Conservation (phyloP, 2,797 vertebrate species). For the Sebastes baramenuke region DNA sequence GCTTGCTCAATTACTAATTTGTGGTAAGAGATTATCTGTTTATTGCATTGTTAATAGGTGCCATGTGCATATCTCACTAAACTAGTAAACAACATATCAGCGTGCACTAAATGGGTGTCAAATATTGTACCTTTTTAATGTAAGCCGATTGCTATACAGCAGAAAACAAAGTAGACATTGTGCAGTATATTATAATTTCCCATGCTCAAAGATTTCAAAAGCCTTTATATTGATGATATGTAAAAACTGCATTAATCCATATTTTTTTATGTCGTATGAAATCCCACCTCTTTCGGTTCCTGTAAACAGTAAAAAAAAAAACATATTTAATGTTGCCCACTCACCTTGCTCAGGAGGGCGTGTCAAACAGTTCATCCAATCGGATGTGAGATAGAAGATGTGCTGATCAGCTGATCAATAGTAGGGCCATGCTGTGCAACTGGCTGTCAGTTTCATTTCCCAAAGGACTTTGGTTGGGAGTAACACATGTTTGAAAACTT, state of each 20-base stretch:
- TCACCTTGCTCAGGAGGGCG: not conserved
- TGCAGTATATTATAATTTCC: not conserved
- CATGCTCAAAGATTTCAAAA: not conserved
- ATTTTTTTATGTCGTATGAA: not conserved
- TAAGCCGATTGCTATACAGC: not conserved
- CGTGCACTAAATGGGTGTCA: not conserved
- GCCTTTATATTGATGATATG: not conserved
- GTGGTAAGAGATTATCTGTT: not conserved
- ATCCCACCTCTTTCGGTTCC: not conserved
- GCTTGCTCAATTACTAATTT: not conserved
- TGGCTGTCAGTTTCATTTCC: not conserved
- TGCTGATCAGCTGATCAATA: not conserved
- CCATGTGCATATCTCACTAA: not conserved
- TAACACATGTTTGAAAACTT: not conserved
- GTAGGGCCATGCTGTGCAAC: not conserved
- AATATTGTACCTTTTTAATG: not conserved
- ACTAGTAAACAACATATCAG: not conserved
- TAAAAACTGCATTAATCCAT: not conserved
- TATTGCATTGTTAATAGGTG: not conserved
- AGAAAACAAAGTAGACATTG: not conserved
- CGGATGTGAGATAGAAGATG: not conserved
- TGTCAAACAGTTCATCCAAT: not conserved
- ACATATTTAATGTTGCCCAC: not conserved
- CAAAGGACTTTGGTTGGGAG: not conserved
- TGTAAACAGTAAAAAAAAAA: not conserved